Conservation (phyloP, 2,797 vertebrate genomes). For the Loriculus beryllinus region DNA sequence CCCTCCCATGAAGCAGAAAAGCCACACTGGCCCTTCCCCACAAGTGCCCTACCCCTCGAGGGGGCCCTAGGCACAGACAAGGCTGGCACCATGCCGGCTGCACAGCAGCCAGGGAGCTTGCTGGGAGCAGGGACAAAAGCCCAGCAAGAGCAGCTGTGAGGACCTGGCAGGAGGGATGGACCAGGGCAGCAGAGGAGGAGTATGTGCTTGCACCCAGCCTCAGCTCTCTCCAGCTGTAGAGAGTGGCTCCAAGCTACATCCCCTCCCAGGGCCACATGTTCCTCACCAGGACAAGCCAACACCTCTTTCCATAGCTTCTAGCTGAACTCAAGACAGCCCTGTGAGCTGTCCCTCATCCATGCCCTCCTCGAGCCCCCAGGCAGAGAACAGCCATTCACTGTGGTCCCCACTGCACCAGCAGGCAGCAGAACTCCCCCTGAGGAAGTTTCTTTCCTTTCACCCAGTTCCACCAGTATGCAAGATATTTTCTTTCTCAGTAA, state of each 20-base stretch:
- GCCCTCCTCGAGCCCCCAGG: slow-evolving; percentile 16
- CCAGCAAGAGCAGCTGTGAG: not conserved
- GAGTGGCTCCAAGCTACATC: not conserved
- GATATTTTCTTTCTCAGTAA: not conserved
- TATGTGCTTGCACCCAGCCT: not conserved
- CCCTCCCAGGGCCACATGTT: not conserved
- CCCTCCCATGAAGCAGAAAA: not conserved
- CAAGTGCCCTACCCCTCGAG: not conserved
- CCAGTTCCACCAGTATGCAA: not conserved
- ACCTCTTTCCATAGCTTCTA: not conserved
- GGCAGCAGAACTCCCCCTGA: slow-evolving; percentile 55
- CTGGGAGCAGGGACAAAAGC: slow-evolving; percentile 45
- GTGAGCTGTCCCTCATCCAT: not conserved
- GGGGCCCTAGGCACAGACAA: not conserved
- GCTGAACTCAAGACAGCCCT: not conserved
- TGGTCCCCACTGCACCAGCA: not conserved
- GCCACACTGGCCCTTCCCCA: not conserved
- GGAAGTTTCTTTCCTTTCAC: not conserved
- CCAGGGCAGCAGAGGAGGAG: not conserved
- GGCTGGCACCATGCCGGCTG: slow-evolving; percentile 33
- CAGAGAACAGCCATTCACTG: slow-evolving; percentile 50
- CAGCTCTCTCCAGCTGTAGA: not conserved
- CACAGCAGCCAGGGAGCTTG: slow-evolving; percentile 64
- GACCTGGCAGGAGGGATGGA: not conserved
- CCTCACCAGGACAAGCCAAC: not conserved